phyloP scores from a whole-genome alignment of 2,888 invertebrate genomes.

The Octonoba sinensis region DNA sequence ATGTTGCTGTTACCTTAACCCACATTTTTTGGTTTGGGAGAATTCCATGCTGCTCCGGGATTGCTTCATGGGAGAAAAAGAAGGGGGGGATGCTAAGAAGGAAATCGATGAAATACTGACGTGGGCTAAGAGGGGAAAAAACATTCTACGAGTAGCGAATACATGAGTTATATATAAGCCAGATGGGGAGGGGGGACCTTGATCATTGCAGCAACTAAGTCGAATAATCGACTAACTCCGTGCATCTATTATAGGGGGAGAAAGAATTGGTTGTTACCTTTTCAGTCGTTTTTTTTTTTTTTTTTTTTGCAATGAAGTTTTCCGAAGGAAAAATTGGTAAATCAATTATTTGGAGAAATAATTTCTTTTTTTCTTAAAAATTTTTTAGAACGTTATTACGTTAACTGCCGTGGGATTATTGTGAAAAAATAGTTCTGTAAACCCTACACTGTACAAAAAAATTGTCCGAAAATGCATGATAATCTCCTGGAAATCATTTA shows the following conservation, averaged over 20 bases:
- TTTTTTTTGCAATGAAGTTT: constrained; percentile 3
- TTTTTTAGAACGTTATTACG: too few relatives aligned
- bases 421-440: too few relatives aligned
- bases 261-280: background rate
- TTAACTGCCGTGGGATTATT: too few relatives aligned
- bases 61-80: too few relatives aligned
- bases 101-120: constrained; percentile 13
- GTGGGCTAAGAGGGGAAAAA: background rate
- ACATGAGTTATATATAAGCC: too few relatives aligned
- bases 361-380: too few relatives aligned
- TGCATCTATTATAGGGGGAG: background rate
- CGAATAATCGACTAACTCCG: constrained; percentile 4
- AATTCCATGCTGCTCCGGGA: too few relatives aligned
- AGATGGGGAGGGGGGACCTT: background rate
- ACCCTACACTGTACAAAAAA: too few relatives aligned
- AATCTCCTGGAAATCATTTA: too few relatives aligned
- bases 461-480: too few relatives aligned
- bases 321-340: background rate
- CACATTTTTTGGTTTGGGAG: too few relatives aligned
- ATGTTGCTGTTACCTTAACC: too few relatives aligned
- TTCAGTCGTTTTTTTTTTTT: background rate
- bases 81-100: background rate
- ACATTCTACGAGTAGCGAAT: background rate
- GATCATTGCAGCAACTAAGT: constrained; percentile 10
- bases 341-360: background rate